Evolutionary conservation across 2,113 vertebrate genomes (phyloP).

Genomic region (Camelus dromedarius): DNA sequence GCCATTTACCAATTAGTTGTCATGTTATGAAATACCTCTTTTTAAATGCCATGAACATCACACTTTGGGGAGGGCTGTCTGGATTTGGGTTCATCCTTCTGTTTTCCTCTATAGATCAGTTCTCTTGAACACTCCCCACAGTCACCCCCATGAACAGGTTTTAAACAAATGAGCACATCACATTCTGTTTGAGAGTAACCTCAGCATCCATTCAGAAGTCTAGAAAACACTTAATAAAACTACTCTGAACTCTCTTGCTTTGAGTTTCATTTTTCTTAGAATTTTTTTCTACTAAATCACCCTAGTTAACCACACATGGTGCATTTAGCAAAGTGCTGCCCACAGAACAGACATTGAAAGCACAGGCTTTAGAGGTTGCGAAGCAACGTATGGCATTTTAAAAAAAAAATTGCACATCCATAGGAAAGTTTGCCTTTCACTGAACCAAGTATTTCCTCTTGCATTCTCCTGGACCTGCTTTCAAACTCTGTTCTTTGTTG

Average conservation of each 20-base stretch:
- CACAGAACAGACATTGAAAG: constrained; percentile 44
- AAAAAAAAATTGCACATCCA: neutral
- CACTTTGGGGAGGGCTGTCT: neutral
- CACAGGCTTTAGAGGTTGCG: constrained; percentile 45
- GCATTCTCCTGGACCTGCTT: constrained; percentile 68
- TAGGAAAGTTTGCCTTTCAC: constrained; percentile 72
- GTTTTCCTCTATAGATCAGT: neutral
- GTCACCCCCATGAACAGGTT: neutral
- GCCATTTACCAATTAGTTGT: neutral
- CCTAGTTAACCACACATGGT: constrained; percentile 34
- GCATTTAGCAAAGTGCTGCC: constrained; percentile 38
- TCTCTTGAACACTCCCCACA: neutral
- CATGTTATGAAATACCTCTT: neutral
- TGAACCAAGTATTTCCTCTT: constrained; percentile 69
- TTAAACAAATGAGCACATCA: neutral
- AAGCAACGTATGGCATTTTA: constrained; percentile 56
- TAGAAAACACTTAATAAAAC: constrained; percentile 20
- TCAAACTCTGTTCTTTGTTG: constrained; percentile 72
- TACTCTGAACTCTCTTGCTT: neutral
- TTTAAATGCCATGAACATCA: neutral
- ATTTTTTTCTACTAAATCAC: neutral
- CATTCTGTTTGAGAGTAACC: neutral
- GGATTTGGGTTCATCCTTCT: neutral
- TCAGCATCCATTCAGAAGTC: neutral
- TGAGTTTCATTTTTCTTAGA: constrained; percentile 18